phyloP scores from a whole-genome alignment of 2,888 invertebrate species.

The Pyrrhosoma nymphula region DNA sequence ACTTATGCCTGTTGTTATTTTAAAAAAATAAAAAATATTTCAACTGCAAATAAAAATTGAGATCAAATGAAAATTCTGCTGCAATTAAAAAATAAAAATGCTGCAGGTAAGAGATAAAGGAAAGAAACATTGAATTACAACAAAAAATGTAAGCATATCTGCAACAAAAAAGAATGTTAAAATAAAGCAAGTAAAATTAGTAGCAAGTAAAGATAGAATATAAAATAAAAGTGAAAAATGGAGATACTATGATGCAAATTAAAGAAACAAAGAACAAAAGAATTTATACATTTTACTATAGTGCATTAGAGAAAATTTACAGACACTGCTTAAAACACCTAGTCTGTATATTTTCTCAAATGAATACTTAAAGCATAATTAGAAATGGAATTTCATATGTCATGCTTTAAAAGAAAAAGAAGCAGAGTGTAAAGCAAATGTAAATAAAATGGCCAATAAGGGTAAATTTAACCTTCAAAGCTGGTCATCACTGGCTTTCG shows the following conservation, averaged over 20 bases:
- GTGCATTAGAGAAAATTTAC: neutral
- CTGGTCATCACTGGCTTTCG: constrained; percentile 82
- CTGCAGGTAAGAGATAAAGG: neutral
- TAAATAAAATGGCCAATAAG: neutral
- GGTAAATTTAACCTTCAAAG: constrained; percentile 82
- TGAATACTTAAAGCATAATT: neutral
- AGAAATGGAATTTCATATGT: neutral
- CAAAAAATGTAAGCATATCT: neutral
- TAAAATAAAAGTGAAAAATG: neutral
- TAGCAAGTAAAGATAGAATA: neutral
- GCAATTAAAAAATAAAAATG: neutral
- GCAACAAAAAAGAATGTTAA: neutral
- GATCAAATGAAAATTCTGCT: neutral
- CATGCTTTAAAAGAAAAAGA: constrained; percentile 4
- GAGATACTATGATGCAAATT: too few relatives aligned
- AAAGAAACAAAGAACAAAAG: too few relatives aligned
- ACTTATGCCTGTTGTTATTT: neutral
- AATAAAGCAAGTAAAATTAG: neutral
- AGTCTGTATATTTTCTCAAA: neutral
- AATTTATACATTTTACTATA: too few relatives aligned
- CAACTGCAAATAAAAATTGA: neutral
- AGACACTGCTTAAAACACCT: neutral
- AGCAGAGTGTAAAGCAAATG: neutral
- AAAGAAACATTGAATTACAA: neutral
- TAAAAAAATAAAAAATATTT: neutral